These are phyloP conservation scores for Akabosia matsudoensis DNA, from an alignment of 1,140 invertebrate species.

Conservation along the genomic window DNA sequence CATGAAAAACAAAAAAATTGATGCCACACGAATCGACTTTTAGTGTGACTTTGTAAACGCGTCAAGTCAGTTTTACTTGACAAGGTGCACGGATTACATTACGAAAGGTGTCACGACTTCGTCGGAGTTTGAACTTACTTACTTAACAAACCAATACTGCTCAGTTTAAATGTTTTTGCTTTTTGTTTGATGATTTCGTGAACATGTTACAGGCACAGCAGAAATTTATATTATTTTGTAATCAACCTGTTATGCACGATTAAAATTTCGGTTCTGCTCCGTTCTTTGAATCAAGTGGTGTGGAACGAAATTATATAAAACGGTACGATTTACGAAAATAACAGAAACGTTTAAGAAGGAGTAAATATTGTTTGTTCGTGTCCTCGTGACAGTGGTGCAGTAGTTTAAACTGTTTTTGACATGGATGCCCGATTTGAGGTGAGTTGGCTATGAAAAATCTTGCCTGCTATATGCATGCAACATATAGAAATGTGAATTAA, in stretches of 20 bases:
- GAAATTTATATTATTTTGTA: too few species aligned
- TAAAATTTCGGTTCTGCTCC: too few species aligned
- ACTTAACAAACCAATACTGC: not conserved
- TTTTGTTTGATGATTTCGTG: too few species aligned
- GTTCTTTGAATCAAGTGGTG: too few species aligned
- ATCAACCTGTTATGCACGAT: too few species aligned
- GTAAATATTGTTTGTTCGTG: not conserved
- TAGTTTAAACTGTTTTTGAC: not conserved
- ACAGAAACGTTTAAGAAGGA: too few species aligned
- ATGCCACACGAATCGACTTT: not conserved
- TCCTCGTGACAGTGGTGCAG: not conserved
- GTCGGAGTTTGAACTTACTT: not conserved
- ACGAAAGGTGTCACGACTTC: not conserved
- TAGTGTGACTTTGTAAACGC: too few species aligned
- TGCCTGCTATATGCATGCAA: not conserved
- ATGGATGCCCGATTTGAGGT: not conserved
- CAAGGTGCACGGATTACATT: not conserved
- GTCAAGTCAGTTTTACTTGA: not conserved
- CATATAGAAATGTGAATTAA: too few species aligned
- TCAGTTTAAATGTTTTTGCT: not conserved
- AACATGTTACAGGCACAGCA: not conserved
- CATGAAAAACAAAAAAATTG: not conserved
- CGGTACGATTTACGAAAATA: too few species aligned
- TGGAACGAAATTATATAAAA: too few species aligned
- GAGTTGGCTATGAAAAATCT: not conserved